phyloP scores from a whole-genome alignment of 92 coral and sea anemone genomes.

The Phenganax stokvisi region DNA sequence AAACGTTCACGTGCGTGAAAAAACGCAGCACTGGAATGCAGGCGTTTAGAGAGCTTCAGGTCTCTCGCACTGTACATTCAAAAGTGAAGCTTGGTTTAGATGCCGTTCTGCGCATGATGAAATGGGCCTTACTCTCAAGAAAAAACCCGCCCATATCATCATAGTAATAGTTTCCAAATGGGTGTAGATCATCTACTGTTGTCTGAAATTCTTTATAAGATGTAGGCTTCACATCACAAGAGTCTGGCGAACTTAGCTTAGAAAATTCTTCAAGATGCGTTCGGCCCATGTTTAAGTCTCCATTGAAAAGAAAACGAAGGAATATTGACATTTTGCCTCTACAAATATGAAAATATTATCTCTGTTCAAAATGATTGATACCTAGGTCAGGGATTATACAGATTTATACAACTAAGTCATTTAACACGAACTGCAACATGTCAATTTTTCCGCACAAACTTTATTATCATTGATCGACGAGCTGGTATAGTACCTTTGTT shows the following conservation, averaged over 20 bases:
- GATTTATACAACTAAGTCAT: too few relatives aligned
- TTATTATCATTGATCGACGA: neutral
- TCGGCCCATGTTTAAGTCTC: conserved; percentile 2
- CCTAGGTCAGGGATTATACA: neutral
- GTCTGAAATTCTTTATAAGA: conserved; percentile 66
- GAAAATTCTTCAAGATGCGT: conserved; percentile 1
- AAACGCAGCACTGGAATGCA: neutral
- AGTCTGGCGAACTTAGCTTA: conserved; percentile 4
- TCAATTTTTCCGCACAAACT: neutral
- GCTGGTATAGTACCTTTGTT: conserved; percentile 54
- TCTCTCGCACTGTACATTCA: neutral
- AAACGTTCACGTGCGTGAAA: neutral
- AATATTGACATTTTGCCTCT: conserved; percentile 12
- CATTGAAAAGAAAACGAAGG: conserved; percentile 33
- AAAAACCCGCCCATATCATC: conserved; percentile 49
- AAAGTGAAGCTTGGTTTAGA: too few relatives aligned
- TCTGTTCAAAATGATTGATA: neutral
- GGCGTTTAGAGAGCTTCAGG: neutral
- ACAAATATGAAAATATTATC: neutral
- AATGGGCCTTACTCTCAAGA: neutral
- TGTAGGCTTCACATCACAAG: conserved; percentile 48
- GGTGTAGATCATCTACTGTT: conserved; percentile 56
- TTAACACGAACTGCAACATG: too few relatives aligned
- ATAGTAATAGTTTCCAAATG: conserved; percentile 55
- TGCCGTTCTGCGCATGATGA: too few relatives aligned